Percentiles rank a stretch among this genome's conserved stretches.
These are phyloP conservation scores for Aviceda subcristata DNA, from an alignment of 2,113 vertebrate species.

Conservation along the genomic window DNA sequence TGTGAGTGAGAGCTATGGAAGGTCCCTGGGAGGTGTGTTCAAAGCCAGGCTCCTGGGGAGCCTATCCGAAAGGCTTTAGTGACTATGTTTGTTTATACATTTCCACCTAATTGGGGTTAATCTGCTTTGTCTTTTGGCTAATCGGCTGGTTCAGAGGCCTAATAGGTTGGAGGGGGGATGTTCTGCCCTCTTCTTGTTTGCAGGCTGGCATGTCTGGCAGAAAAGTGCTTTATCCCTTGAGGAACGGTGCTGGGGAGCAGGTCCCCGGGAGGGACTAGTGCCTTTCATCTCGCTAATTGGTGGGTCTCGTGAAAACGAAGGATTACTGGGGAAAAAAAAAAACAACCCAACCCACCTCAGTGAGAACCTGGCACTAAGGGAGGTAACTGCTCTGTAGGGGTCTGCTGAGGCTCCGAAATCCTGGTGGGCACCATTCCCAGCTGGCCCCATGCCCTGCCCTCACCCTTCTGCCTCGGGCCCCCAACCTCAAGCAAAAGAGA, in stretches of 20 bases:
- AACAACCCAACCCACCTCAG: rapidly evolving
- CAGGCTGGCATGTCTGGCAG: not conserved
- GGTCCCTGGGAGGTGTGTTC: not conserved
- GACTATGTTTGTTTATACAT: not conserved
- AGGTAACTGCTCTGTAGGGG: not conserved
- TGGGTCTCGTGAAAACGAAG: rapidly evolving
- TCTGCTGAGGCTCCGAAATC: not conserved
- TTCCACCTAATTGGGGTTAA: constrained; percentile 32
- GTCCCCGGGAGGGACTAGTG: not conserved
- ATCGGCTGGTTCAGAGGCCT: not conserved
- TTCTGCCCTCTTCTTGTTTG: not conserved
- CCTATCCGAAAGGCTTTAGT: not conserved
- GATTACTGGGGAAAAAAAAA: not conserved
- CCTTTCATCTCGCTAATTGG: not conserved
- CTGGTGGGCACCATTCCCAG: not conserved
- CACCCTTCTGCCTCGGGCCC: not conserved
- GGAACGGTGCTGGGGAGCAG: not conserved
- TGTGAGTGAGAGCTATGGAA: not conserved
- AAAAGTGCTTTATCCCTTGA: not conserved
- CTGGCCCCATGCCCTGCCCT: not conserved
- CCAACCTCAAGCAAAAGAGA: not conserved
- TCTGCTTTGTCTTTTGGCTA: not conserved
- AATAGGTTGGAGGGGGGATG: not conserved
- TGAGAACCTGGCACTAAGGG: rapidly evolving
- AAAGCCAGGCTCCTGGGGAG: not conserved